phyloP scores from a whole-genome alignment of 1,140 invertebrate species.

The Nomia melanderi region DNA sequence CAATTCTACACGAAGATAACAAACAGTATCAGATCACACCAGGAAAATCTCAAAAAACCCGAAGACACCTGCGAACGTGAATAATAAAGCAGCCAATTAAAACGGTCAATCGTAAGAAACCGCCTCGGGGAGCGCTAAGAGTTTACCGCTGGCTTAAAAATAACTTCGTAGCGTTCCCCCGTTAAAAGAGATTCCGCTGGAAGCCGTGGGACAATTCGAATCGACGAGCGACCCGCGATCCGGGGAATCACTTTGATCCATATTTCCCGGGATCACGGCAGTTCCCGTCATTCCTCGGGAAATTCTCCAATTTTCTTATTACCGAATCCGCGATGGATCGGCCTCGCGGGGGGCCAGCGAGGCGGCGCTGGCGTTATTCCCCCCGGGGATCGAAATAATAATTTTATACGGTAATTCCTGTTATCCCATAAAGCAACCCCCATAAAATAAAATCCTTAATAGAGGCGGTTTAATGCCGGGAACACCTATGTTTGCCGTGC shows the following conservation, averaged over 20 bases:
- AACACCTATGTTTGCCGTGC: background rate
- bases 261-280: background rate
- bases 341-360: background rate
- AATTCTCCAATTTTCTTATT: background rate
- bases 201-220: too few relatives aligned
- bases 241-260: too few relatives aligned
- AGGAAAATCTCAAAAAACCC: too few relatives aligned
- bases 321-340: background rate
- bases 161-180: too few relatives aligned
- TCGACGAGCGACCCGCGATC: too few relatives aligned
- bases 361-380: background rate
- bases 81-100: too few relatives aligned
- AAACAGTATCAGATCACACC: too few relatives aligned
- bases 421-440: background rate
- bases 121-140: background rate
- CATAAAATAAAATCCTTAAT: conserved; percentile 18
- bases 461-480: background rate
- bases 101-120: too few relatives aligned
- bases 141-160: background rate
- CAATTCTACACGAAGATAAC: too few relatives aligned
- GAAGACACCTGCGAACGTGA: too few relatives aligned
- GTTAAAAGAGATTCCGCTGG: too few relatives aligned
- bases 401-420: background rate
- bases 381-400: background rate
- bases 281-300: background rate